phyloP scores from a whole-genome alignment of 2,113 vertebrate genomes.

The Tauraco erythrolophus region DNA sequence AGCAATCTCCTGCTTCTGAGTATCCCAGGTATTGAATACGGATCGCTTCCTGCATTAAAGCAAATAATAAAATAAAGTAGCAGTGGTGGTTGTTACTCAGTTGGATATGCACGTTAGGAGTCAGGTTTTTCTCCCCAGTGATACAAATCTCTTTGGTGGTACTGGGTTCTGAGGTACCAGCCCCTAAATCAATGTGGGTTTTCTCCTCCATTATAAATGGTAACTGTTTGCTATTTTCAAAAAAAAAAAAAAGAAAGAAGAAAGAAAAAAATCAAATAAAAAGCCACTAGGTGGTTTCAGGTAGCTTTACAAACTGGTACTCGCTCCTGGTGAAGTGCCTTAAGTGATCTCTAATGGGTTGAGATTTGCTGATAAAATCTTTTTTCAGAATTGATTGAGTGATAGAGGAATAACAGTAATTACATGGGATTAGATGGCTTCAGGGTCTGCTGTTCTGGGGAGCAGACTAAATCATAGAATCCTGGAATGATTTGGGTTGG shows the following conservation, averaged over 20 bases:
- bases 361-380: background rate
- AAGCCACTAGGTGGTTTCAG: background rate
- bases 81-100: background rate
- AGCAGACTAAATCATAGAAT: background rate
- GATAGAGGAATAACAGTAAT: background rate
- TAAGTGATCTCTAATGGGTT: background rate
- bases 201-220: background rate
- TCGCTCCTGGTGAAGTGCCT: background rate
- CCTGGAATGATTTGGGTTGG: no score
- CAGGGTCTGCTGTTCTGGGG: background rate
- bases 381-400: background rate
- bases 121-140: background rate
- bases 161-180: background rate
- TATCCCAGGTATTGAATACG: background rate
- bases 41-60: background rate
- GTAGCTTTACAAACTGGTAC: background rate
- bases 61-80: background rate
- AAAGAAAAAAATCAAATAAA: background rate
- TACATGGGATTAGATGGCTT: background rate
- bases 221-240: background rate
- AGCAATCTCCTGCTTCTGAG: background rate
- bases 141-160: background rate
- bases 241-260: background rate
- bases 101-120: background rate
- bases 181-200: background rate